Conservation (phyloP, 2,797 vertebrate genomes). For the Pagetopsis macropterus region DNA sequence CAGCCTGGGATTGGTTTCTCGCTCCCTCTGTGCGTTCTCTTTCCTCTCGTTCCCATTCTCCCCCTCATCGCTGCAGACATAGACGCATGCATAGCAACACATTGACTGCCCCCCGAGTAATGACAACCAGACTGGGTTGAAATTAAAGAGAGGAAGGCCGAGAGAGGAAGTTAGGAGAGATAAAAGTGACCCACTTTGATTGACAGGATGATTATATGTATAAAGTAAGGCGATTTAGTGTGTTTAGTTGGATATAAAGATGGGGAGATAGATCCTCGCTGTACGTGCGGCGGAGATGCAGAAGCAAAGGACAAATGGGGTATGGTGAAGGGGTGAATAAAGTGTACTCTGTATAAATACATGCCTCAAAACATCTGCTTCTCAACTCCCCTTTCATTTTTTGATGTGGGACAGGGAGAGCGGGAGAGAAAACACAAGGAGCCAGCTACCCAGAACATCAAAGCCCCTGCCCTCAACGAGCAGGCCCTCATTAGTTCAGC, state of each 20-base stretch:
- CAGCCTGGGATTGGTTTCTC: conserved; percentile 70
- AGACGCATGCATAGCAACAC: conserved; percentile 84
- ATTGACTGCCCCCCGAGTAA: conserved; percentile 80
- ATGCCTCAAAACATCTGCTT: conserved; percentile 87
- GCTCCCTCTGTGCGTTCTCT: conserved; percentile 54
- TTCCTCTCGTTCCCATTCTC: conserved; percentile 54
- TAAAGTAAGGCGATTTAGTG: conserved; percentile 77
- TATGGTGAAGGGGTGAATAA: conserved; percentile 73
- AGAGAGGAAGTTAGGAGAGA: conserved; percentile 78
- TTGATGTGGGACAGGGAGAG: conserved; percentile 87
- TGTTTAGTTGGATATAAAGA: conserved; percentile 79
- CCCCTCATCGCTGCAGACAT: conserved; percentile 73
- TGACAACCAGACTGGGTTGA: conserved; percentile 85
- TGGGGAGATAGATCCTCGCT: conserved; percentile 60
- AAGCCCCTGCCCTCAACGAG: conserved; percentile 82
- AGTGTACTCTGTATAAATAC: conserved; percentile 82
- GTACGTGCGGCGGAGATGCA: conserved; percentile 51
- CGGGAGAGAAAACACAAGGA: conserved; percentile 85
- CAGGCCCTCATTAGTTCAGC: conserved; percentile 89
- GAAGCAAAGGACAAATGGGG: conserved; percentile 66
- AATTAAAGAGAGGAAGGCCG: conserved; percentile 77
- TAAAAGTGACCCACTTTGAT: conserved; percentile 79
- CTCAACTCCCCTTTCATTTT: conserved; percentile 84
- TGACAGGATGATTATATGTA: conserved; percentile 82
- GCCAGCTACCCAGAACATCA: conserved; percentile 88